These are phyloP conservation scores for Aphyosemion australe DNA, from an alignment of 2,113 vertebrate genomes.

Conservation along the genomic window DNA sequence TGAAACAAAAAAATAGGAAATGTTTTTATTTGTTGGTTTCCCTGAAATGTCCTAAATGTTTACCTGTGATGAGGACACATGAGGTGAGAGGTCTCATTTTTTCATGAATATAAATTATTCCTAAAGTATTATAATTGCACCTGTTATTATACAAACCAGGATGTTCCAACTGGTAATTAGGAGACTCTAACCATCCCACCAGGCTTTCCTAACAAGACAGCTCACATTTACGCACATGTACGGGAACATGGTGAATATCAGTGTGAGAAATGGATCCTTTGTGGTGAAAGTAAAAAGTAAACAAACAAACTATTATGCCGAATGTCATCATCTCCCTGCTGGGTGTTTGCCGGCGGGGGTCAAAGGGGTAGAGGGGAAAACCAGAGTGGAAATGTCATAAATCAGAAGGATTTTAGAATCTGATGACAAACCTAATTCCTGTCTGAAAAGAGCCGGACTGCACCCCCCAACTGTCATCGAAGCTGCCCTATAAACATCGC, in stretches of 20 bases:
- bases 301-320: slow-evolving; percentile 74
- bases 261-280: slow-evolving; percentile 48
- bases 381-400: slow-evolving; percentile 81
- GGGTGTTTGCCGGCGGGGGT: slow-evolving; percentile 63
- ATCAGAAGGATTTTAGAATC: slow-evolving; percentile 90
- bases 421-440: slow-evolving; percentile 90
- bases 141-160: too few relatives aligned
- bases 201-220: not conserved
- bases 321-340: slow-evolving; percentile 73
- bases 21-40: too few relatives aligned
- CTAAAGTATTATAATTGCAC: too few relatives aligned
- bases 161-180: too few relatives aligned
- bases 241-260: not conserved
- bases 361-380: slow-evolving; percentile 68
- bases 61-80: too few relatives aligned
- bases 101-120: too few relatives aligned
- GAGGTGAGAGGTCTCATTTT: too few relatives aligned
- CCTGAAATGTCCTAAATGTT: too few relatives aligned
- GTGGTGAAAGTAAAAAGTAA: slow-evolving; percentile 72
- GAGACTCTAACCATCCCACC: too few relatives aligned
- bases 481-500: slow-evolving; percentile 89
- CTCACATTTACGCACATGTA: too few relatives aligned
- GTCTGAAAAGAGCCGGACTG: slow-evolving; percentile 81
- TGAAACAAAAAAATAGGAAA: too few relatives aligned
- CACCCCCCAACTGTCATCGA: slow-evolving; percentile 86